These are phyloP conservation scores for Metridium senile DNA, from an alignment of 92 coral and sea anemone genomes.

Conservation along the genomic window DNA sequence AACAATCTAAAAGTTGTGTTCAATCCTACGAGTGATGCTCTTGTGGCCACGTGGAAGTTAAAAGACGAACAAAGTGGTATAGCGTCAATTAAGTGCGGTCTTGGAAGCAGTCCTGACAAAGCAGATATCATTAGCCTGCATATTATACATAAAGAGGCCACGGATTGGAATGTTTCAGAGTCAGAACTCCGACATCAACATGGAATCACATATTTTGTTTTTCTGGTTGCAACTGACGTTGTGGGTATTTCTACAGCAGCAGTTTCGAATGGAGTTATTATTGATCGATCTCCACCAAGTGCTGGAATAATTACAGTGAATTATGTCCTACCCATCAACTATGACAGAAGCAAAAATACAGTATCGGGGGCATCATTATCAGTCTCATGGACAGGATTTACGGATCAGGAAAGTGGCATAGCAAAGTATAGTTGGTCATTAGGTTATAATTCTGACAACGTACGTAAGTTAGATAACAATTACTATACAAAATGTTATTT, in stretches of 20 bases:
- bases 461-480: constrained; percentile 9
- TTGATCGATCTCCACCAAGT: constrained; percentile 83
- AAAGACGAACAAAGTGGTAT: constrained; percentile 77
- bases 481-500: constrained; percentile 53
- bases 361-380: constrained; percentile 77
- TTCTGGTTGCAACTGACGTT: constrained; percentile 57
- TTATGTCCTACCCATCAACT: constrained; percentile 70
- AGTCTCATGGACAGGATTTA: constrained; percentile 89
- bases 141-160: constrained; percentile 22
- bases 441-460: background rate
- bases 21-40: constrained; percentile 50
- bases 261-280: constrained; percentile 77
- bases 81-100: constrained; percentile 69
- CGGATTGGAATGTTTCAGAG: constrained; percentile 29
- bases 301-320: constrained; percentile 69
- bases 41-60: constrained; percentile 62
- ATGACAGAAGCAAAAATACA: constrained; percentile 73
- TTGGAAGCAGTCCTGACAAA: constrained; percentile 69
- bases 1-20: constrained; percentile 59
- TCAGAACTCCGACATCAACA: constrained; percentile 52
- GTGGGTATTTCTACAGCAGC: constrained; percentile 69
- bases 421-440: constrained; percentile 73
- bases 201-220: constrained; percentile 80
- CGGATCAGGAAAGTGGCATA: constrained; percentile 84
- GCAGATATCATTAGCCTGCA: constrained; percentile 57